A percentile compares a stretch with the other conserved stretches of the same genome.
Conservation (phyloP, 2,888 invertebrate species). For the Beris chalybata region DNA sequence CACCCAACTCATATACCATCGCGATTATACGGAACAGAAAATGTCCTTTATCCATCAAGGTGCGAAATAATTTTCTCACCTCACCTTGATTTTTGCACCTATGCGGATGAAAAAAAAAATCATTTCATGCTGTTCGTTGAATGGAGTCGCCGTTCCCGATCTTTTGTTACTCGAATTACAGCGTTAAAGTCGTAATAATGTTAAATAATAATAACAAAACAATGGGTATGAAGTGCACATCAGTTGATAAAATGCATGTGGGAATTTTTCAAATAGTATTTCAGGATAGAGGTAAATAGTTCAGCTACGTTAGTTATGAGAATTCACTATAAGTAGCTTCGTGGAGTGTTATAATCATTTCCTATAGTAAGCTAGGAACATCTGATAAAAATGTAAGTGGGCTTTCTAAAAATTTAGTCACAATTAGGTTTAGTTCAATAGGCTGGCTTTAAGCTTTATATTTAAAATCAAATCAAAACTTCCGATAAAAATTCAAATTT, state of each 20-base stretch:
- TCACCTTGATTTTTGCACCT: conserved; percentile 29
- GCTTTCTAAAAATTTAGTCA: no score
- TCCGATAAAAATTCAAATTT: no score
- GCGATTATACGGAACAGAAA: neutral
- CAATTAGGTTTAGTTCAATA: no score
- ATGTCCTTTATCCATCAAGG: conserved; percentile 1
- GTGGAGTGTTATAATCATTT: no score
- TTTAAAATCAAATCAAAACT: no score
- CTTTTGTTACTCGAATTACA: conserved; percentile 25
- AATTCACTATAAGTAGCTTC: no score
- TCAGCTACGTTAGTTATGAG: no score
- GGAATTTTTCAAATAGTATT: no score
- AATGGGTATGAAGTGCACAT: conserved; percentile 27
- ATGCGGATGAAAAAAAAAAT: conserved; percentile 10
- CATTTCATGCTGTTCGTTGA: conserved; percentile 18
- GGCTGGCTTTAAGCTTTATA: no score
- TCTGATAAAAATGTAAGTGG: no score
- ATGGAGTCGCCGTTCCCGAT: conserved; percentile 1
- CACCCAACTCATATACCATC: conserved; percentile 1
- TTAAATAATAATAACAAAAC: conserved; percentile 9
- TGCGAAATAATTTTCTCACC: conserved; percentile 13
- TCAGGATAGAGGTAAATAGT: no score
- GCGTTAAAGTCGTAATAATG: neutral
- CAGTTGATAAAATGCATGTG: neutral
- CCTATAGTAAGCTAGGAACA: no score